Evolutionary conservation across 2,113 vertebrate species (phyloP).

Genomic region (Nanorana parkeri): DNA sequence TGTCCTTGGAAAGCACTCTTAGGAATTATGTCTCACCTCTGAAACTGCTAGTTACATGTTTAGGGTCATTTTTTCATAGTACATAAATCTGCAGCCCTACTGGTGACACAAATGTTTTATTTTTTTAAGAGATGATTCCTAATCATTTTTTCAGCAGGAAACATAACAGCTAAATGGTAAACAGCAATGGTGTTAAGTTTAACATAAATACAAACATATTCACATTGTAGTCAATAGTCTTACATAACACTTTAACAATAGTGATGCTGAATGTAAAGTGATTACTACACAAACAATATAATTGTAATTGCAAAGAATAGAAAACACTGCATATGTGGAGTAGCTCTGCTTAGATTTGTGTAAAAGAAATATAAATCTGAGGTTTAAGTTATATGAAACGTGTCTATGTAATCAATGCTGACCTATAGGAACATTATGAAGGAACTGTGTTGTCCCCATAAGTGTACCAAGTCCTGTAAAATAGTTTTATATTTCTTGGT

Average conservation of each 20-base stretch:
- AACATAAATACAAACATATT: constrained; percentile 5
- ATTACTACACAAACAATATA: neutral
- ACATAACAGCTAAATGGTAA: constrained; percentile 15
- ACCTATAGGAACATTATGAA: no score
- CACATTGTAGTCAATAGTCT: neutral
- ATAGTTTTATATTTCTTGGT: no score
- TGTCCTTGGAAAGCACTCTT: constrained; percentile 48
- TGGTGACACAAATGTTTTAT: constrained; percentile 46
- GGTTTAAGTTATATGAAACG: no score
- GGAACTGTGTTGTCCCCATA: no score
- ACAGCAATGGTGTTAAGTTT: constrained; percentile 20
- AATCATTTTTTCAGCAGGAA: constrained; percentile 42
- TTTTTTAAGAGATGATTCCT: constrained; percentile 46
- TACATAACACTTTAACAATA: neutral
- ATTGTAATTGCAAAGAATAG: neutral
- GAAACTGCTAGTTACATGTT: constrained; percentile 31
- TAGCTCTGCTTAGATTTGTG: no score
- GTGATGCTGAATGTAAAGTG: neutral
- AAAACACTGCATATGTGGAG: no score
- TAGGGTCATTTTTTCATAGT: constrained; percentile 55
- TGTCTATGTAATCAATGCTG: no score
- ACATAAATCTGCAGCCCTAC: constrained; percentile 50
- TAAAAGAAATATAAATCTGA: no score
- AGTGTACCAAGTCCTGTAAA: no score
- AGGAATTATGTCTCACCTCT: constrained; percentile 32